Conservation (phyloP, 2,797 vertebrate genomes). For the Orestias chungarensis region DNA sequence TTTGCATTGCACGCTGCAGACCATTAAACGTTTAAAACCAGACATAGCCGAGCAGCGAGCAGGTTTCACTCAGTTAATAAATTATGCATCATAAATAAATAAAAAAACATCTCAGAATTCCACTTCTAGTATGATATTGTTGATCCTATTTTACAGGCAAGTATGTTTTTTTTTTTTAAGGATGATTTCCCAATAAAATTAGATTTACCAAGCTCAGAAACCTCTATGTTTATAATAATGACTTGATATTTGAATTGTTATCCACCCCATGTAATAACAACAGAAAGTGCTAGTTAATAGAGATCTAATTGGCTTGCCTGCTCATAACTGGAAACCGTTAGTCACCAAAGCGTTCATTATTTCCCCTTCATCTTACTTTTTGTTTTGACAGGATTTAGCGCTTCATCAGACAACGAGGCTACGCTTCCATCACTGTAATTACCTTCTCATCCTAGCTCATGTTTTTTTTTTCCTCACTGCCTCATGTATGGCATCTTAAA, state of each 20-base stretch:
- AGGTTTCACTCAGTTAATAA: conserved; percentile 60
- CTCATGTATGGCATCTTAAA: conserved; percentile 48
- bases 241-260: neutral
- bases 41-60: conserved; percentile 37
- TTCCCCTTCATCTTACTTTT: conserved; percentile 34
- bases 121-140: no score
- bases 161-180: neutral
- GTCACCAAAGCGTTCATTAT: conserved; percentile 36
- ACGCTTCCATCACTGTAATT: conserved; percentile 46
- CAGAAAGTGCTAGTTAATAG: conserved; percentile 21
- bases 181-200: neutral
- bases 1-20: conserved; percentile 30
- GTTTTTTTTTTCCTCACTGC: conserved; percentile 45
- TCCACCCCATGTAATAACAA: conserved; percentile 8
- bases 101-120: conserved; percentile 51
- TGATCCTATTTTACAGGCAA: neutral
- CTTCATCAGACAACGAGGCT: conserved; percentile 43
- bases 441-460: conserved; percentile 17
- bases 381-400: conserved; percentile 39
- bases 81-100: conserved; percentile 73
- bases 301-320: conserved; percentile 33
- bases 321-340: conserved; percentile 50
- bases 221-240: neutral
- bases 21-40: conserved; percentile 55
- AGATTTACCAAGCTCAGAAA: neutral